Conservation (phyloP, 1,140 invertebrate genomes). For the Monomorium pharaonis region DNA sequence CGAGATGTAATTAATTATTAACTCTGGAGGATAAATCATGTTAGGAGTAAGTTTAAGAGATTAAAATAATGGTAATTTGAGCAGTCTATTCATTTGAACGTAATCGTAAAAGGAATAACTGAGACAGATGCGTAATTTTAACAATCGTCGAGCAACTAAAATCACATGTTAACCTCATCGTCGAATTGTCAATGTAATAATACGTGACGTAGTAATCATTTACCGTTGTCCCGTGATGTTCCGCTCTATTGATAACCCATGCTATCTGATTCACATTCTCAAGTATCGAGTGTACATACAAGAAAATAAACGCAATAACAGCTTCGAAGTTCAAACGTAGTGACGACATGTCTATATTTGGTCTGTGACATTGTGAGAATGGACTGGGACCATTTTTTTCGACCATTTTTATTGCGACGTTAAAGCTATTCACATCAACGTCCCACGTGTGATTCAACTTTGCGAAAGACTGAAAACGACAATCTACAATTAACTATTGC, state of each 20-base stretch:
- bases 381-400: conserved; percentile 25
- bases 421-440: conserved; percentile 13
- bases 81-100: neutral
- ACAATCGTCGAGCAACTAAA: neutral
- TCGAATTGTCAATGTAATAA: neutral
- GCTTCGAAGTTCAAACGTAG: conserved; percentile 56
- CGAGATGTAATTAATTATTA: neutral
- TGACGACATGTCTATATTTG: conserved; percentile 71
- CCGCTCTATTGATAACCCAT: conserved; percentile 11
- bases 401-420: neutral
- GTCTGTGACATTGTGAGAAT: neutral
- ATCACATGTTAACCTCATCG: neutral
- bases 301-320: conserved; percentile 44
- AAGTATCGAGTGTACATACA: conserved; percentile 10
- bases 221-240: neutral
- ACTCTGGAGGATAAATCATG: neutral
- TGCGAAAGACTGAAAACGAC: neutral
- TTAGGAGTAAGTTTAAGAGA: neutral
- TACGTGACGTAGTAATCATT: neutral
- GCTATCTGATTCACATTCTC: conserved; percentile 18
- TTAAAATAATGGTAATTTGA: neutral
- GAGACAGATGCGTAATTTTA: neutral
- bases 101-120: neutral
- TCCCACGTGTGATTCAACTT: neutral
- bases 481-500: neutral